Conservation (phyloP, 2,888 invertebrate genomes). For the Drosophila cyrtoloma region DNA sequence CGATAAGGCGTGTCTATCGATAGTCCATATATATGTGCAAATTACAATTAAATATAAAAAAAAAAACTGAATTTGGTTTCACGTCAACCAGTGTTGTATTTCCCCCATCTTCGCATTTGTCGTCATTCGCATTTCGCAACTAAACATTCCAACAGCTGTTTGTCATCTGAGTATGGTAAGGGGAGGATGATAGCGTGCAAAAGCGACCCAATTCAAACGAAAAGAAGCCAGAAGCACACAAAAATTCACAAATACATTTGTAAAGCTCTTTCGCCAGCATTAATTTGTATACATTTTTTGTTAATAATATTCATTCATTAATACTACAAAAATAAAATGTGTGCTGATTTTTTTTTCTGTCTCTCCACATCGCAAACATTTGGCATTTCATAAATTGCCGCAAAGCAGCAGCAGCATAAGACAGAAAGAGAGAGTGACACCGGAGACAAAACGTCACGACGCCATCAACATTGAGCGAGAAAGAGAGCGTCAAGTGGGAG, state of each 20-base stretch:
- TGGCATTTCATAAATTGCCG: slow-evolving; percentile 55
- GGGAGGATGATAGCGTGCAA: slow-evolving; percentile 19
- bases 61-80: slow-evolving; percentile 18
- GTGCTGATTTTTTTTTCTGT: neutral
- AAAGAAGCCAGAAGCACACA: slow-evolving; percentile 1
- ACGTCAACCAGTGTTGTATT: slow-evolving; percentile 36
- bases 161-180: slow-evolving; percentile 6
- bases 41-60: slow-evolving; percentile 6
- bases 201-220: slow-evolving; percentile 24
- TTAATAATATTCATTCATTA: slow-evolving; percentile 13
- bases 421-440: slow-evolving; percentile 15
- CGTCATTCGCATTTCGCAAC: slow-evolving; percentile 38
- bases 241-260: slow-evolving; percentile 4
- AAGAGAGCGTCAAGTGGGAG: slow-evolving; percentile 13
- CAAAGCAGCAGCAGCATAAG: slow-evolving; percentile 9
- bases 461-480: slow-evolving; percentile 7
- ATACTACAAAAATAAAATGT: neutral
- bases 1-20: slow-evolving; percentile 44
- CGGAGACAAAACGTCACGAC: slow-evolving; percentile 20
- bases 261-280: slow-evolving; percentile 18
- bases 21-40: slow-evolving; percentile 22
- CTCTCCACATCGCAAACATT: slow-evolving; percentile 15
- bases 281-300: slow-evolving; percentile 26
- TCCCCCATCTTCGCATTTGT: neutral
- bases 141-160: slow-evolving; percentile 57